Percentiles rank a stretch among this genome's conserved stretches.
phyloP scores from a whole-genome alignment of 35 echinoderm and acorn worm species.

The Anneissia japonica region DNA sequence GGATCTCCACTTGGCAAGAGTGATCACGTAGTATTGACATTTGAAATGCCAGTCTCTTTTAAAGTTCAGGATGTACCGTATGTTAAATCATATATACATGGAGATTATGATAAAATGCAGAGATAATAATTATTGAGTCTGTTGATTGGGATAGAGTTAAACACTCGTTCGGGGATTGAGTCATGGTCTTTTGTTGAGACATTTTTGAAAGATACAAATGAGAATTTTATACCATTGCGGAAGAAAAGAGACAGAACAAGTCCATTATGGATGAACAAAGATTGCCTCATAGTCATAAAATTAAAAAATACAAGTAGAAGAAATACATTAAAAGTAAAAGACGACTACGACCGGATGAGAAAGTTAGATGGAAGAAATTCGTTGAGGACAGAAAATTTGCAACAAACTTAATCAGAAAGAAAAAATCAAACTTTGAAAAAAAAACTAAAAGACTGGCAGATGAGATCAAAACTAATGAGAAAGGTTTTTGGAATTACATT shows the following conservation, averaged over 20 bases:
- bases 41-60: neutral
- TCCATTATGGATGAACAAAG: no score
- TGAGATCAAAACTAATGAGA: neutral
- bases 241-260: no score
- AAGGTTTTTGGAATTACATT: constrained; percentile 28
- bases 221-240: neutral
- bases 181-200: no score
- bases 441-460: constrained; percentile 10
- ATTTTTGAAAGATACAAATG: constrained; percentile 10
- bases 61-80: no score
- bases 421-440: constrained; percentile 4
- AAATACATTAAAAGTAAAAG: no score
- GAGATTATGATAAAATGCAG: neutral
- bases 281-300: no score
- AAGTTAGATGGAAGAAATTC: neutral
- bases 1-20: constrained; percentile 19
- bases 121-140: no score
- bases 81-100: neutral
- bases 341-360: no score
- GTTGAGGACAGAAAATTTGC: neutral
- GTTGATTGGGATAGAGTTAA: neutral
- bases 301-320: no score
- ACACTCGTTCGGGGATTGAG: no score
- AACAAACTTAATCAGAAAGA: constrained; percentile 5
- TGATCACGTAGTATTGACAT: constrained; percentile 7